These are phyloP conservation scores for Andricus quercusramuli DNA, from an alignment of 2,888 invertebrate genomes.

Conservation along the genomic window DNA sequence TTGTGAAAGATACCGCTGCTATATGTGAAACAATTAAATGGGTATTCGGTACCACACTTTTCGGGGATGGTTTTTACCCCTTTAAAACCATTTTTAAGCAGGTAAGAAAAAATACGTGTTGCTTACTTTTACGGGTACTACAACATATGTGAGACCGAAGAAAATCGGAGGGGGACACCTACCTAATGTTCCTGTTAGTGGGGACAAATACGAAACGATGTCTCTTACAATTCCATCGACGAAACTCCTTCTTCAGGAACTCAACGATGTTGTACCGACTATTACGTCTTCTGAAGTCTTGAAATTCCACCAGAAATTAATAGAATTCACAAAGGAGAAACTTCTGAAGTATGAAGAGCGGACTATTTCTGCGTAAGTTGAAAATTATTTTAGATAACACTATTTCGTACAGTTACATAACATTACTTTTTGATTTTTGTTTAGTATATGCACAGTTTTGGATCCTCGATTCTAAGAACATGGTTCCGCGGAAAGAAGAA, in stretches of 20 bases:
- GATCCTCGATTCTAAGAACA: not conserved
- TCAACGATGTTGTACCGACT: not conserved
- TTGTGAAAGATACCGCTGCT: no score
- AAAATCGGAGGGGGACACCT: no score
- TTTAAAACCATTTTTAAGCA: no score
- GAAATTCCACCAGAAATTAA: not conserved
- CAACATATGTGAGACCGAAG: no score
- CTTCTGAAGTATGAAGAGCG: not conserved
- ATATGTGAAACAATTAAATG: no score
- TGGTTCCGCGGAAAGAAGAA: not conserved
- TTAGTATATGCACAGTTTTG: not conserved
- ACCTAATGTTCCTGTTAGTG: no score
- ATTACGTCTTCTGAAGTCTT: not conserved
- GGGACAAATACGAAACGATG: not conserved
- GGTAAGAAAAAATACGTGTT: no score
- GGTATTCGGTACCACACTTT: no score
- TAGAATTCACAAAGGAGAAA: not conserved
- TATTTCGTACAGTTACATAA: not conserved
- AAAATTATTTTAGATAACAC: not conserved
- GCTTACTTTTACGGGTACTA: no score
- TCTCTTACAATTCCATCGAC: slow-evolving; percentile 10
- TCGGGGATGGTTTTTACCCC: no score
- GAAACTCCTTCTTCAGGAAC: slow-evolving; percentile 13
- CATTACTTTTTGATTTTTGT: not conserved
- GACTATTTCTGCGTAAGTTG: not conserved